Conservation (phyloP, 2,888 invertebrate species). For the Dascillus cervinus region DNA sequence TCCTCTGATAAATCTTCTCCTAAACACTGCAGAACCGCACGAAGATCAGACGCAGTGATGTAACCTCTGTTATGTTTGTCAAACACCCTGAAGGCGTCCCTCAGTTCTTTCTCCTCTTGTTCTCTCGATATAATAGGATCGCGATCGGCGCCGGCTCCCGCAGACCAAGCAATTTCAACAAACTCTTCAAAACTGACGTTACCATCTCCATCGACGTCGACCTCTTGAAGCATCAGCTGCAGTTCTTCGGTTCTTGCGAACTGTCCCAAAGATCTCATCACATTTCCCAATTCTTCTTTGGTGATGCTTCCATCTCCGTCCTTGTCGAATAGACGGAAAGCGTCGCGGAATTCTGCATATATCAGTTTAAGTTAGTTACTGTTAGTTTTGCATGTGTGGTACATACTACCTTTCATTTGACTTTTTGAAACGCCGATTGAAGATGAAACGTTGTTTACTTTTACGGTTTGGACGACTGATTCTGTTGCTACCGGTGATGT, state of each 20-base stretch:
- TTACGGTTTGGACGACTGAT: too few species aligned
- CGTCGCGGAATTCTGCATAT: constrained; percentile 70
- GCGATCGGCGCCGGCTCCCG: constrained; percentile 32
- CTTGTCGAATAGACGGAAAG: constrained; percentile 80
- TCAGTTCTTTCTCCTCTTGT: constrained; percentile 73
- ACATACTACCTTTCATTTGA: constrained; percentile 67
- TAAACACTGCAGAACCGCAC: constrained; percentile 80
- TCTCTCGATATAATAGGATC: constrained; percentile 58
- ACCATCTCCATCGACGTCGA: constrained; percentile 59
- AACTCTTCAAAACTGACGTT: constrained; percentile 86
- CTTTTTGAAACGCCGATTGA: constrained; percentile 63
- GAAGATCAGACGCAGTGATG: constrained; percentile 79
- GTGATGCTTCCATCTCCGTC: constrained; percentile 84
- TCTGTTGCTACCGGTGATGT: neutral
- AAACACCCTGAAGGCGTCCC: constrained; percentile 83
- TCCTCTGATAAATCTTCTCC: constrained; percentile 86
- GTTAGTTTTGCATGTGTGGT: neutral
- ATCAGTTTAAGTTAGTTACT: neutral
- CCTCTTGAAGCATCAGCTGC: constrained; percentile 78
- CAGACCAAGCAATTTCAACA: constrained; percentile 59
- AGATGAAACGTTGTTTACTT: too few species aligned
- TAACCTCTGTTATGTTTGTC: constrained; percentile 90
- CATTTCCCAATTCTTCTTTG: constrained; percentile 76
- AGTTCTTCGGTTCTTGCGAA: constrained; percentile 81
- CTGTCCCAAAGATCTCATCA: constrained; percentile 80